Base-by-base conservation (phyloP, 2,888 invertebrate species). In the Drosophila borborema region DNA sequence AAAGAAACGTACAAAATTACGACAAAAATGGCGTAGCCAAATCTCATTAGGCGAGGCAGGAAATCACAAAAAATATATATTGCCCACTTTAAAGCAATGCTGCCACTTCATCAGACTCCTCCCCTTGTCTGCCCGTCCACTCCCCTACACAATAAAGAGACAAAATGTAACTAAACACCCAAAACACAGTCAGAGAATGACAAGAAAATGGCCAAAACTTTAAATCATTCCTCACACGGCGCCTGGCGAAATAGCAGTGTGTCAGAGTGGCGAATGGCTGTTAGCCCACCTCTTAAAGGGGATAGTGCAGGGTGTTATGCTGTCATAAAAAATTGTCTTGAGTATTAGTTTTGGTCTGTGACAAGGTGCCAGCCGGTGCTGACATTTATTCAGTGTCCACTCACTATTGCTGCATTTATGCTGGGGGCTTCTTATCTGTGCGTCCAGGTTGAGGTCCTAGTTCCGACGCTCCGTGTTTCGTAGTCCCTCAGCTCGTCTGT, bases 291-390 rank as follows among this genome's bases (percentile, higher is more conserved):
- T 54, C 38, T 62, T 53, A 36, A 45, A 4, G 31, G 23, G 45
- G 46, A 46, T 38, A 23, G 46, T 23, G 55, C 51, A 28, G 80
- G 58, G 74, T 66, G 71, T 63, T 71, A 40, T 75, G 74, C 73
- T 90, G 90, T 86, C 90, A 88, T 86, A 86, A 86, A 86, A 86
- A 90, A 86, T 86, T 74, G 90, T 88, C 80, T 79, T 80, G 74
- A 86, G 90, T 86, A 90, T 86, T 90, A 86, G 82, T 88, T 85
- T 90, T 90, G 67, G 69, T 86, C 81, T 86, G 74, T 87, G 90
- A 87, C 90, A 84, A 84, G 81, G 74, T 81, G 74, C 69, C 81
- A 83, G 64, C 62, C 69, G 56, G 60, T 63, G 67, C 71, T 71
- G 78, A 77, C 81, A 85, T 85, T 88, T 85, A 85, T 90, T 88